A percentile compares a stretch with the other conserved stretches of the same genome.
Conservation (phyloP, 2,888 invertebrate genomes). For the Mythimna ferrago region DNA sequence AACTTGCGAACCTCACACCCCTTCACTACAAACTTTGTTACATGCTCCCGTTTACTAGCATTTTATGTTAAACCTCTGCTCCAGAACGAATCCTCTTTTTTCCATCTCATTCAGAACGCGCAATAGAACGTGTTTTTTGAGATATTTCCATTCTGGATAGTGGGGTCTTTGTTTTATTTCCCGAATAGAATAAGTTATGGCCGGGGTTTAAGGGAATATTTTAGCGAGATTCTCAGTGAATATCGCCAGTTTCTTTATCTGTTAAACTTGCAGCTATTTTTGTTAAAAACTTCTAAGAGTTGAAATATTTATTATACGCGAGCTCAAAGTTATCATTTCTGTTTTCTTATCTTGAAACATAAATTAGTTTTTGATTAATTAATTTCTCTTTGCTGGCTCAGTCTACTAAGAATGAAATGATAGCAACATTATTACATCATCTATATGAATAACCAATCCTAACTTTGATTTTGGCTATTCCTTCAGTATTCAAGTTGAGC, state of each 20-base stretch:
- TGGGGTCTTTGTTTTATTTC: conserved; percentile 73
- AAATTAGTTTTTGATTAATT: conserved; percentile 48
- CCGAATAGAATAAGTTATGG: conserved; percentile 72
- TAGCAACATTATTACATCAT: not conserved
- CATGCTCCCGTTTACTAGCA: conserved; percentile 59
- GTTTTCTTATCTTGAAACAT: conserved; percentile 49
- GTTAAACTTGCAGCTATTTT: conserved; percentile 56
- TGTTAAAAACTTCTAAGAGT: conserved; percentile 48
- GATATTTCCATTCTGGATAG: conserved; percentile 69
- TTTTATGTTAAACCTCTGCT: conserved; percentile 69
- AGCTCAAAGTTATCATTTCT: conserved; percentile 43
- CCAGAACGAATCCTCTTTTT: conserved; percentile 58
- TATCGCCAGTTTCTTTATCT: conserved; percentile 60
- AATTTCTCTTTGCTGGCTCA: conserved; percentile 13
- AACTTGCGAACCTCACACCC: conserved; percentile 42
- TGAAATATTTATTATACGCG: conserved; percentile 50
- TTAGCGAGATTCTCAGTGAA: conserved; percentile 74
- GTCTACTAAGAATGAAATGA: not conserved
- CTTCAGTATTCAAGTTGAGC: not conserved
- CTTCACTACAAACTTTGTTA: conserved; percentile 54
- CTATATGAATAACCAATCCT: not conserved
- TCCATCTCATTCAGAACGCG: conserved; percentile 66
- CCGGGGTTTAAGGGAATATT: conserved; percentile 77
- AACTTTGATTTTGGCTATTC: not conserved
- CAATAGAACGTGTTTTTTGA: conserved; percentile 70